A percentile compares a stretch with the other conserved stretches of the same genome.
These are phyloP conservation scores for Maconellicoccus hirsutus DNA, from an alignment of 1,140 invertebrate species.

Conservation along the genomic window DNA sequence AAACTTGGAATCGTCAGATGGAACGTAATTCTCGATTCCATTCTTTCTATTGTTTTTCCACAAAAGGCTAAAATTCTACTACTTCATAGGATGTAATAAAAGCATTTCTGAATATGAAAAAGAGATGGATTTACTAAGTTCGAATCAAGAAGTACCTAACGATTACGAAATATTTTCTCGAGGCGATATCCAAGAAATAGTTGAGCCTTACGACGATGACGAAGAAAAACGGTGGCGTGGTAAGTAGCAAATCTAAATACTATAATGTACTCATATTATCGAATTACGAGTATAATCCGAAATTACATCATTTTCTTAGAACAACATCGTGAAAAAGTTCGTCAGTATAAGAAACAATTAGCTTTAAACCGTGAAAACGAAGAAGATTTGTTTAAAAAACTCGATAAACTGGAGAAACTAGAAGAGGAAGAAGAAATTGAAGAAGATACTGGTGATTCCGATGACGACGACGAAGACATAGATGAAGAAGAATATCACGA, in stretches of 20 bases:
- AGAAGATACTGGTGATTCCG: neutral
- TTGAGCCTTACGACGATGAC: slow-evolving; percentile 43
- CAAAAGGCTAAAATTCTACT: neutral
- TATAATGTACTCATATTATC: too few species aligned
- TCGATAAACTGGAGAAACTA: slow-evolving; percentile 43
- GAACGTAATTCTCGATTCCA: slow-evolving; percentile 37
- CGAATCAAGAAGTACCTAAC: slow-evolving; percentile 35
- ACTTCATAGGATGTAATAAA: slow-evolving; percentile 38
- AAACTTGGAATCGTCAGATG: slow-evolving; percentile 48
- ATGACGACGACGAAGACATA: neutral
- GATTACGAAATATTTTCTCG: slow-evolving; percentile 35
- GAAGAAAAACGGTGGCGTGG: slow-evolving; percentile 42
- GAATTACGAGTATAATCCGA: too few species aligned
- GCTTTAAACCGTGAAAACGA: slow-evolving; percentile 35
- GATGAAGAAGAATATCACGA: neutral
- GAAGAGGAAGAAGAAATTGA: slow-evolving; percentile 40
- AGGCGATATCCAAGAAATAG: slow-evolving; percentile 38
- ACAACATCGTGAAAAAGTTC: slow-evolving; percentile 40
- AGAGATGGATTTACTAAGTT: slow-evolving; percentile 39
- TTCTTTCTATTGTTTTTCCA: neutral
- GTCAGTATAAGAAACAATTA: slow-evolving; percentile 38
- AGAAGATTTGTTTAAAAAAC: slow-evolving; percentile 38
- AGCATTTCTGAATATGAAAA: slow-evolving; percentile 38
- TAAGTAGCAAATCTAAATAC: too few species aligned
- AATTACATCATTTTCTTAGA: too few species aligned